A percentile compares a stretch with the other conserved stretches of the same genome.
Evolutionary conservation across 2,888 invertebrate species (phyloP).

Genomic region (Diplazon laetatorius): DNA sequence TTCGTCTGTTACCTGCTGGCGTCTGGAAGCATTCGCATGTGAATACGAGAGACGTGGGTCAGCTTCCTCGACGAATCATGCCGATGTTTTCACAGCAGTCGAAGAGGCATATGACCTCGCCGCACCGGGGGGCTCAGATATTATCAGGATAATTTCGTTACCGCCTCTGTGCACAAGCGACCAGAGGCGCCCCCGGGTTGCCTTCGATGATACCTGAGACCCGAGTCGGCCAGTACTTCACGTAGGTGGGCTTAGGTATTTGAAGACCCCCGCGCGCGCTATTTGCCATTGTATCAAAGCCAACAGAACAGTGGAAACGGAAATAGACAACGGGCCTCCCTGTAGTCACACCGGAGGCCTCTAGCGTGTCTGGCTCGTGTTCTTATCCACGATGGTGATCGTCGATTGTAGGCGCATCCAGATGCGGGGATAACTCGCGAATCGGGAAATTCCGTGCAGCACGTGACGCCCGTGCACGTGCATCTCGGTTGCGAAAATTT

Average conservation of each 20-base stretch:
- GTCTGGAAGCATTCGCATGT: conserved; percentile 1
- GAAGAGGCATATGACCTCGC: conserved; percentile 36
- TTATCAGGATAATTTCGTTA: conserved; percentile 15
- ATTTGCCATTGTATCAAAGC: conserved; percentile 9
- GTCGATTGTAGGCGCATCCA: conserved; percentile 35
- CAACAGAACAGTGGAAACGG: background rate
- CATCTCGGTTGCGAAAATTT: conserved; percentile 22
- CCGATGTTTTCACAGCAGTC: conserved; percentile 9
- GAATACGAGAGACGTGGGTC: conserved; percentile 33
- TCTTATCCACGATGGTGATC: conserved; percentile 50
- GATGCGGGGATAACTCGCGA: conserved; percentile 21
- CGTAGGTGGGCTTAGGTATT: too few species aligned
- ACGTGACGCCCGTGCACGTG: conserved; percentile 55
- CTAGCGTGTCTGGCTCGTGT: conserved; percentile 40
- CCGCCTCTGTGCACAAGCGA: conserved; percentile 4
- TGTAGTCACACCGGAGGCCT: conserved; percentile 6
- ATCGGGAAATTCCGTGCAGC: conserved; percentile 56
- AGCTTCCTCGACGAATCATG: conserved; percentile 45
- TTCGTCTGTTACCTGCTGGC: background rate
- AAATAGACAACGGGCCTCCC: background rate
- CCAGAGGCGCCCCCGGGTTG: conserved; percentile 43
- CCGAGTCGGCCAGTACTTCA: too few species aligned
- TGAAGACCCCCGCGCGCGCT: conserved; percentile 5
- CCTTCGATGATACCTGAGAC: conserved; percentile 1
- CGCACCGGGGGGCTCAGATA: conserved; percentile 22